Percentiles rank a stretch among this genome's conserved stretches.
Evolutionary conservation across 1,140 invertebrate genomes (phyloP).

Genomic region (Sogatella furcifera): DNA sequence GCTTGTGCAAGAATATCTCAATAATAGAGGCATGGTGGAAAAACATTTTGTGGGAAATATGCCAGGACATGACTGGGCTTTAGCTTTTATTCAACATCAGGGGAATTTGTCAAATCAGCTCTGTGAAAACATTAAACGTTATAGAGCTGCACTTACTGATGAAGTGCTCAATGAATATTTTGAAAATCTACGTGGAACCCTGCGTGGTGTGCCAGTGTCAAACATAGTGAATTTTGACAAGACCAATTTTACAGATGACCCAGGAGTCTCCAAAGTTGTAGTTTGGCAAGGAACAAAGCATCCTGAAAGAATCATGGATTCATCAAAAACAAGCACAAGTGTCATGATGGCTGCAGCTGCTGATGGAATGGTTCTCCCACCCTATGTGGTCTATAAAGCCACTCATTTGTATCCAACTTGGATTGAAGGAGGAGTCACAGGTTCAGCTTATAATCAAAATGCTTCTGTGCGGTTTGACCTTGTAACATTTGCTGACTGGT

Average conservation of each 20-base stretch:
- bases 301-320: constrained; percentile 21
- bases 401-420: constrained; percentile 29
- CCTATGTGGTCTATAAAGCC: constrained; percentile 32
- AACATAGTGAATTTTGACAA: no score
- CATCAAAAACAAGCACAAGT: constrained; percentile 19
- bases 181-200: no score
- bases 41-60: no score
- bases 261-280: constrained; percentile 22
- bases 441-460: constrained; percentile 11
- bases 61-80: no score
- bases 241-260: constrained; percentile 19
- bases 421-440: constrained; percentile 26
- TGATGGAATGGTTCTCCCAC: constrained; percentile 18
- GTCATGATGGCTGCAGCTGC: constrained; percentile 26
- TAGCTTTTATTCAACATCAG: no score
- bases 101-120: no score
- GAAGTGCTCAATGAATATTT: no score
- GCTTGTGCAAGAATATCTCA: no score
- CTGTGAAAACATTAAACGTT: no score
- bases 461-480: constrained; percentile 3
- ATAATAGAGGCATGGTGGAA: no score
- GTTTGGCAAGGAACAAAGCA: constrained; percentile 23
- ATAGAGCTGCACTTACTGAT: no score
- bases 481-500: constrained; percentile 24
- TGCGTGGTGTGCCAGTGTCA: no score